These are phyloP conservation scores for Recurvirostra avosetta DNA, from an alignment of 2,113 vertebrate species.

Conservation along the genomic window DNA sequence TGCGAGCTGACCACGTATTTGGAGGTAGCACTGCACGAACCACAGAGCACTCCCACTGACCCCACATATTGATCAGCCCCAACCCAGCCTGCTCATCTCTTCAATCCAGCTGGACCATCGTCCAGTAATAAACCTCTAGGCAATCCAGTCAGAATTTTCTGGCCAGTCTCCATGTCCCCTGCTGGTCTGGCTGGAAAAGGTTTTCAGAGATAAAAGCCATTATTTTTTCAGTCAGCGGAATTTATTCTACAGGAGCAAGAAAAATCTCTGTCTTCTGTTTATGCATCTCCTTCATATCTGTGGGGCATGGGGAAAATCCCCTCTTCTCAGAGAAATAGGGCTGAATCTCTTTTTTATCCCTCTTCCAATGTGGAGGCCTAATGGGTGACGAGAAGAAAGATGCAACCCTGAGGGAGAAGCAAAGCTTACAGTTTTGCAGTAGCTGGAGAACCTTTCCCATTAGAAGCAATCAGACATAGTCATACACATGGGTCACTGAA, in stretches of 20 bases:
- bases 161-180: background rate
- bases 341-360: background rate
- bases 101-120: background rate
- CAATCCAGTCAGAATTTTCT: background rate
- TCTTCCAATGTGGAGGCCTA: background rate
- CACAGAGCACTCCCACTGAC: background rate
- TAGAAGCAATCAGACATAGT: background rate
- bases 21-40: background rate
- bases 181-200: background rate
- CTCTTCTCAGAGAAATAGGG: background rate
- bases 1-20: background rate
- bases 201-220: background rate
- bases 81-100: background rate
- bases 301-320: background rate
- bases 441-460: background rate
- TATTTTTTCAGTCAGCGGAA: background rate
- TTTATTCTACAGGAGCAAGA: background rate
- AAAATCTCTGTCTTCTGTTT: background rate
- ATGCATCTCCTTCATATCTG: background rate
- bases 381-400: background rate
- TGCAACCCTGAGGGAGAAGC: background rate
- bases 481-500: background rate
- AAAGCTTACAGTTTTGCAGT: background rate
- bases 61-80: background rate
- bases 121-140: background rate